These are phyloP conservation scores for Selene dorsalis DNA, from an alignment of 2,797 vertebrate genomes.

Conservation along the genomic window DNA sequence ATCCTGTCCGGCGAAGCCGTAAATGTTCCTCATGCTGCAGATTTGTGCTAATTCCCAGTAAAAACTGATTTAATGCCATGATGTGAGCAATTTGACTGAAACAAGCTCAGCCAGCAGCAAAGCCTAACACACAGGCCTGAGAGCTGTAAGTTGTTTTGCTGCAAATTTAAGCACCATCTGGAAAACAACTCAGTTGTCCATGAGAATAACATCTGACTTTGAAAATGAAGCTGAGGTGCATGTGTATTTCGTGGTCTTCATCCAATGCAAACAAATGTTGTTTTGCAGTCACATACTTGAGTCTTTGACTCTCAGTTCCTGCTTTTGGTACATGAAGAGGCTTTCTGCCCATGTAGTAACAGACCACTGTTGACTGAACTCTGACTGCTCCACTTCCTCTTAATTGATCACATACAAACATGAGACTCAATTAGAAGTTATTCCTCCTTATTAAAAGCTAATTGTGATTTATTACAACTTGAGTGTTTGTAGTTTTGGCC, in stretches of 20 bases:
- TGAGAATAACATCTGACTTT: constrained; percentile 61
- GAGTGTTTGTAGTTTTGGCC: no score
- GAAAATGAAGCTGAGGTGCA: constrained; percentile 44
- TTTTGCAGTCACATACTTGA: constrained; percentile 38
- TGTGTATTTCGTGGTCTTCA: constrained; percentile 53
- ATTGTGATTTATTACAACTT: no score
- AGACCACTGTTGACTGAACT: not conserved
- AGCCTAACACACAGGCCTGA: constrained; percentile 1
- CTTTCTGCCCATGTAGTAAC: not conserved
- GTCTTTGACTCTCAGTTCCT: constrained; percentile 3
- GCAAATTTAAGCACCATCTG: constrained; percentile 65
- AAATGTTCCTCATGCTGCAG: constrained; percentile 6
- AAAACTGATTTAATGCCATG: not conserved
- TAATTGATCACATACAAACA: not conserved
- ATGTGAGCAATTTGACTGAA: constrained; percentile 5
- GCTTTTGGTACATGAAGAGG: constrained; percentile 27
- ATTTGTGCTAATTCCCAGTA: constrained; percentile 17
- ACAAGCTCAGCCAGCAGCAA: constrained; percentile 1
- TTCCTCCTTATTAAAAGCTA: not conserved
- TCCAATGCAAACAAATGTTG: constrained; percentile 66
- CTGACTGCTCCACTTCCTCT: not conserved
- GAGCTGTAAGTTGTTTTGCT: constrained; percentile 29
- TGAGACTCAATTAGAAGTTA: not conserved
- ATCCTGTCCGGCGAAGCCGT: not conserved
- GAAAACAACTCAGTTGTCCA: constrained; percentile 56